Evolutionary conservation across 2,888 invertebrate species (phyloP).

Genomic region (Drosophila longiperda): DNA sequence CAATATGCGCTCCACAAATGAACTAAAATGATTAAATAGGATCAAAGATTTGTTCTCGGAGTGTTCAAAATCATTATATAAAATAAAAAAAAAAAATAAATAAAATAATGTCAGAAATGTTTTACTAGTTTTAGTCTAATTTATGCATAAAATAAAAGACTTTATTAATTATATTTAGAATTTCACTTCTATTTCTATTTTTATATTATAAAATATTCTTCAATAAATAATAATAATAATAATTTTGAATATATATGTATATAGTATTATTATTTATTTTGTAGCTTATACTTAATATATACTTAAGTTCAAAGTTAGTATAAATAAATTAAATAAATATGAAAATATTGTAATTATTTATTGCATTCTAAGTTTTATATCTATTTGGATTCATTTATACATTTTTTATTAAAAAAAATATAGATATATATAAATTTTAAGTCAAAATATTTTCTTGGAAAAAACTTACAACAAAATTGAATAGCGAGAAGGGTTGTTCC

Average conservation of each 20-base stretch:
- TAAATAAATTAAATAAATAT: background rate
- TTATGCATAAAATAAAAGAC: background rate
- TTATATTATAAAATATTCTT: background rate
- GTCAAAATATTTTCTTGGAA: too few species aligned
- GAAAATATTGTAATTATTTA: background rate
- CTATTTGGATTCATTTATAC: too few species aligned
- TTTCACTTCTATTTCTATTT: background rate
- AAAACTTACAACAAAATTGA: slow-evolving; percentile 81
- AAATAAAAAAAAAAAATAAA: background rate
- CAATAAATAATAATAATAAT: too few species aligned
- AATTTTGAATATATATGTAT: too few species aligned
- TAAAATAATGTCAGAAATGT: background rate
- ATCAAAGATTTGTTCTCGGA: background rate
- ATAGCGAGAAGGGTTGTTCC: slow-evolving; percentile 83
- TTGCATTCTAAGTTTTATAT: background rate
- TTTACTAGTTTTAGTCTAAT: background rate
- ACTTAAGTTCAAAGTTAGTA: background rate
- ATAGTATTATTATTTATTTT: background rate
- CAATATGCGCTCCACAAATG: slow-evolving; percentile 87
- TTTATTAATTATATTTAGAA: background rate
- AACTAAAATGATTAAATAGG: slow-evolving; percentile 55
- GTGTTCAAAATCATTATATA: background rate
- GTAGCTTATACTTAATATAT: too few species aligned
- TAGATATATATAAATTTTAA: background rate
- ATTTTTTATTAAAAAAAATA: too few species aligned